Conservation (phyloP, 2,797 vertebrate genomes). For the Taeniopygia guttata region DNA sequence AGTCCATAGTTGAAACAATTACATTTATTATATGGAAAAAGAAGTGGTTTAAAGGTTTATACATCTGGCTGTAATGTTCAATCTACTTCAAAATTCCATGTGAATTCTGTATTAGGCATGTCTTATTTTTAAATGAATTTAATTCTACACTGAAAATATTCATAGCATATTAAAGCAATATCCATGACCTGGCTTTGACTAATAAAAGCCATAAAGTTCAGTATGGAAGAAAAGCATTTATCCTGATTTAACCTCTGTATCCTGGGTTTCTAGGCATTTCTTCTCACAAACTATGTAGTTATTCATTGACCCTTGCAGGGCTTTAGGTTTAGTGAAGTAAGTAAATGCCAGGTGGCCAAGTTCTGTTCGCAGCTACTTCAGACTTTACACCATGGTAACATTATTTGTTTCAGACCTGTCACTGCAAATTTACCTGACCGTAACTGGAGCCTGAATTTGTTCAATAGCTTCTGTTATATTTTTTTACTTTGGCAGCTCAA, state of each 20-base stretch:
- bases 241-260: conserved; percentile 52
- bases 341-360: neutral
- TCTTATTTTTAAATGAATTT: neutral
- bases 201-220: conserved; percentile 25
- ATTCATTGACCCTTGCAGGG: conserved; percentile 35
- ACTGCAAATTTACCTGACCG: neutral
- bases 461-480: neutral
- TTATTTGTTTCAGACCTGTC: neutral
- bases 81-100: neutral
- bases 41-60: neutral
- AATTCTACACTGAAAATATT: conserved; percentile 15
- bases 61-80: neutral
- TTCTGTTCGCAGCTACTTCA: neutral
- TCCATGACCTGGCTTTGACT: neutral
- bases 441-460: neutral
- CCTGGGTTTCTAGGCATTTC: neutral
- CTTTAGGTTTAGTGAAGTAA: conserved; percentile 30
- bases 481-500: neutral
- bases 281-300: conserved; percentile 16
- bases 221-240: conserved; percentile 19
- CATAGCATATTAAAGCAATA: conserved; percentile 15
- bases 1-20: neutral
- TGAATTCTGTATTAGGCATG: neutral
- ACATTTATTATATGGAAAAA: neutral
- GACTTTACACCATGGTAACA: neutral